Base-by-base conservation (phyloP, 1,140 invertebrate species). In the Amphibalanus amphitrite region DNA sequence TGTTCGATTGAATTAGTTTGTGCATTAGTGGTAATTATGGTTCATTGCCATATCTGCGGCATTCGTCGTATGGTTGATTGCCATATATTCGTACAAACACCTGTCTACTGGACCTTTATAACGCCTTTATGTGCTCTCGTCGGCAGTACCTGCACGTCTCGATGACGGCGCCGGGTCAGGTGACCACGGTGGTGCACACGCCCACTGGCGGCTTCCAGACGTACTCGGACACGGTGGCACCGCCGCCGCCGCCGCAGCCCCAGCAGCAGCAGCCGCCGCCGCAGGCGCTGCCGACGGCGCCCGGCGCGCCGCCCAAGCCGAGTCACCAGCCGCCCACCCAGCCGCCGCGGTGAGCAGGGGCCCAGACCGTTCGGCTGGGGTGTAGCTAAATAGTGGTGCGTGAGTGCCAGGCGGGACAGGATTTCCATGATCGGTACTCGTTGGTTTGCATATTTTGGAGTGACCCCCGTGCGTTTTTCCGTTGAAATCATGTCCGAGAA, bases 131-230 rank as follows among this genome's bases (percentile, higher is more conserved):
- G n/a, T n/a, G n/a, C n/a, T n/a, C n/a, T n/a, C n/a, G 47, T 38
- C 33, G 33, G 33, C 65, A 67, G 65, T 28, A 28, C 23, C 23
- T 67, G 65, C 65, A 67, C 23, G 65, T 67, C 1, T 67, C 65
- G 28, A 67, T 67, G 65, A 67, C 65, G 65, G 65, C 65, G 28
- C 90, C 90, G 13, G 90, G 88, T 71, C 87, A 87, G 47, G 86
- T 86, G 3, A 84, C 80, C 28, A 86, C 82, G 74, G 75, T 79
- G 40, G 74, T 79, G 23, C 77, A 78, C 73, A 77, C 78, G 17
- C 77, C 77, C 23, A 82, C 81, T 4, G 73, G 75, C 26, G 75
- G 79, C 23, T 81, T 81, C 0, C 73, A 81, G 33, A 82, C 82
- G 13, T 79, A 59, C 20, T 59, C 47, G 6, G 47, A 59, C 47